Base-by-base conservation (phyloP, 1,140 invertebrate genomes). In the Drosophila parabipectinata region DNA sequence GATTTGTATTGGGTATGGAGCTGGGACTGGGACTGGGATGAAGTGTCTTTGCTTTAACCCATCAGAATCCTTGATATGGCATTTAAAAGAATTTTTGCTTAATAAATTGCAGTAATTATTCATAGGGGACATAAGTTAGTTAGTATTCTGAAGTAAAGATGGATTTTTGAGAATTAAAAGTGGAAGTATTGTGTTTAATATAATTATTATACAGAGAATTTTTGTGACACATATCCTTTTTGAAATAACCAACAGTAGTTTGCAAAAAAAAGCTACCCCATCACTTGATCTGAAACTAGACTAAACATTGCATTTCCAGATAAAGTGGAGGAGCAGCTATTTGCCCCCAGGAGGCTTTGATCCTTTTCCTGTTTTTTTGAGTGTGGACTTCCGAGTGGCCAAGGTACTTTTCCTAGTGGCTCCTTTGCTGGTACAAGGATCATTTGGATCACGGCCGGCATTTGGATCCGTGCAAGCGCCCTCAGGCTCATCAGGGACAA, bases 31-130 rank as follows among this genome's bases (percentile, higher is more conserved):
- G 53, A 37, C 2, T 37, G 34, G 34, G 9, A 9, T 9, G 1
- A 3, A 10, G 8, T 8, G 2, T 21, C 18, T 18, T 18, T 10
- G 26, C n/a, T 14, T 24, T 12, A 30, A 51, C 12, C 59, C 39
- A 34, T 32, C 18, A 51, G 30, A 48, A 57, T 30, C 50, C 64
- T 69, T 69, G 30, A 71, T 69, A 26, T 32, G 67, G 45, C 63
- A 57, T 57, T 71, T 48, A 57, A 57, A 44, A 30, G 45, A 71
- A 18, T 18, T 69, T 37, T 55, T 67, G 26, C 51, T n/a, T 69
- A 50, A 57, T 68, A 69, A 71, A 71, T 71, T 39, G 48, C 30
- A n/a, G 32, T 63, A 71, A 69, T 71, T 71, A 71, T 48, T 54
- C 45, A 50, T 61, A 26, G 21, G n/a, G 15, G 41, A 21, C 48